Conservation (phyloP, 2,797 vertebrate species). For the Falco naumanni region DNA sequence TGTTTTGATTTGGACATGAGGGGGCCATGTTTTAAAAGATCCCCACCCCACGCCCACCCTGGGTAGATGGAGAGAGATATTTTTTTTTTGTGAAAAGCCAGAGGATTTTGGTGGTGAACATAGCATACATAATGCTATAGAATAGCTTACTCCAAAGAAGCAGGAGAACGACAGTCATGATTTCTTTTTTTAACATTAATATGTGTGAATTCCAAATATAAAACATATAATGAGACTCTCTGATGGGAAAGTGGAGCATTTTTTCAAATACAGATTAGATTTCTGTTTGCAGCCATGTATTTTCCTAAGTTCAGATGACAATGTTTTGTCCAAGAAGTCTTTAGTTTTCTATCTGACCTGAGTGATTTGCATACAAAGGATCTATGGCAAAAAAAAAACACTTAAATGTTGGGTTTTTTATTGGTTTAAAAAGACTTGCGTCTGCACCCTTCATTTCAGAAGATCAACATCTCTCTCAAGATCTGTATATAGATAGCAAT, state of each 20-base stretch:
- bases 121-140: background rate
- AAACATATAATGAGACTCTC: background rate
- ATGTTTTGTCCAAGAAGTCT: conserved; percentile 66
- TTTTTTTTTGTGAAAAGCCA: background rate
- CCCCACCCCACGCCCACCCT: too few relatives aligned
- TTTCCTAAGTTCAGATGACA: conserved; percentile 69
- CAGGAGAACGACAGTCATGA: background rate
- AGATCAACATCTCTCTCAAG: conserved; percentile 63
- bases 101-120: background rate
- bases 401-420: conserved; percentile 57
- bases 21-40: background rate
- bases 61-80: background rate
- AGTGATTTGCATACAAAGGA: conserved; percentile 70
- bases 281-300: conserved; percentile 42
- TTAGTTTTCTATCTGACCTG: conserved; percentile 73
- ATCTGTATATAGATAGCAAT: conserved; percentile 71
- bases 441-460: conserved; percentile 74
- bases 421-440: conserved; percentile 74
- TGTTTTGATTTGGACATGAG: background rate
- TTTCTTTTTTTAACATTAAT: background rate
- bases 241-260: conserved; percentile 28
- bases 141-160: background rate
- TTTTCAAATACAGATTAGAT: conserved; percentile 47
- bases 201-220: background rate
- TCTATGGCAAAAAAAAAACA: conserved; percentile 49